Evolutionary conservation across 2,888 invertebrate species (phyloP).

Genomic region (Lasioglossum marginatum): DNA sequence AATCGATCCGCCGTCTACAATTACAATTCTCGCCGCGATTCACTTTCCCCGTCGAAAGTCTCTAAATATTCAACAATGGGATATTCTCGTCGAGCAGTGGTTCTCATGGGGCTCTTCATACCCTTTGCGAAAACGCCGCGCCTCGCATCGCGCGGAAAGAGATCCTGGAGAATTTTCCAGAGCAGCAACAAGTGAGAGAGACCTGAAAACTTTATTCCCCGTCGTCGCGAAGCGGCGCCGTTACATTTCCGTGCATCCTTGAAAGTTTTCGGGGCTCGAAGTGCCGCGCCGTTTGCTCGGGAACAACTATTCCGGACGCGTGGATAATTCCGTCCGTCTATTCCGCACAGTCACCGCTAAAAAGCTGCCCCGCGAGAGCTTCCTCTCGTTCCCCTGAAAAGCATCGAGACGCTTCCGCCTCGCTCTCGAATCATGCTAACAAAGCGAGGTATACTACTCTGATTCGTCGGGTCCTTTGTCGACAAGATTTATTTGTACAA

Average conservation of each 20-base stretch:
- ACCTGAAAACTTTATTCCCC: slow-evolving; percentile 24
- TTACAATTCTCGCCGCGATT: neutral
- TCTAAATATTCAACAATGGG: slow-evolving; percentile 3
- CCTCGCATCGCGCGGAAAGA: neutral
- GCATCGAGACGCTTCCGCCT: neutral
- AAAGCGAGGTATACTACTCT: neutral
- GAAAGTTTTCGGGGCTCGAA: slow-evolving; percentile 18
- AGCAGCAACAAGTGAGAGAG: slow-evolving; percentile 13
- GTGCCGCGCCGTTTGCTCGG: neutral
- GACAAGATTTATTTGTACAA: neutral
- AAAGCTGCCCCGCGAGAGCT: neutral
- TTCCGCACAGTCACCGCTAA: neutral
- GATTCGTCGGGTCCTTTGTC: neutral
- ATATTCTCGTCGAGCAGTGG: neutral
- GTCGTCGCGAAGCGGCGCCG: neutral
- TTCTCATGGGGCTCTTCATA: neutral
- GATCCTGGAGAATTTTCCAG: neutral
- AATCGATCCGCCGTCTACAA: neutral
- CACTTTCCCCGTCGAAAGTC: slow-evolving; percentile 1
- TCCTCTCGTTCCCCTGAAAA: neutral
- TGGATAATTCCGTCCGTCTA: slow-evolving; percentile 1
- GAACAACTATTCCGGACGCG: slow-evolving; percentile 25
- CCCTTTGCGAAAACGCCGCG: neutral
- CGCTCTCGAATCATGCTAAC: neutral
- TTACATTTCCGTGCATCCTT: slow-evolving; percentile 10